These are phyloP conservation scores for Monodelphis domestica DNA, from an alignment of 2,797 vertebrate genomes.

Conservation along the genomic window DNA sequence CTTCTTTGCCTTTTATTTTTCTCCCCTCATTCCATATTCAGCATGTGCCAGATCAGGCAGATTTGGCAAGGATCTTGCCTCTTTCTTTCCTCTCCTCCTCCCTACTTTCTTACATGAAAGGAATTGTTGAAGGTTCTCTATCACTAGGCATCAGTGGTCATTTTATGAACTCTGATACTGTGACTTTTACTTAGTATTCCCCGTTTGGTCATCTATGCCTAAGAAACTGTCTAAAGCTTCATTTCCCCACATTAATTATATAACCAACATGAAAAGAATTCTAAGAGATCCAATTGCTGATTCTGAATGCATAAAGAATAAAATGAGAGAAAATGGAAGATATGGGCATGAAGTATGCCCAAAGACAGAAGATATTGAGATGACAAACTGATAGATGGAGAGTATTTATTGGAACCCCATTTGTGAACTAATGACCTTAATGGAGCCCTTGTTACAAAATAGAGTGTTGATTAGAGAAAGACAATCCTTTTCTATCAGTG, in stretches of 20 bases:
- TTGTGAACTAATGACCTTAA: neutral
- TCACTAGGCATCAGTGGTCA: neutral
- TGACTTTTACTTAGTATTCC: neutral
- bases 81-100: neutral
- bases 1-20: neutral
- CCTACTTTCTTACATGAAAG: neutral
- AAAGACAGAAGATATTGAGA: neutral
- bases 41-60: neutral
- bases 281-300: neutral
- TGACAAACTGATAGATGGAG: neutral
- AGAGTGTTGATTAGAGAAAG: neutral
- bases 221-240: neutral
- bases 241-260: constrained; percentile 27
- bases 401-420: neutral
- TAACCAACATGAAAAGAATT: neutral
- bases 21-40: neutral
- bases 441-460: neutral
- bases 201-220: neutral
- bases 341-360: neutral
- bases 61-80: neutral
- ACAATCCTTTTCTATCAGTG: neutral
- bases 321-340: neutral
- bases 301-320: neutral
- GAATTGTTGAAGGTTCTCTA: constrained; percentile 4
- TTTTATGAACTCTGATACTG: neutral